Evolutionary conservation across 2,797 vertebrate genomes (phyloP), one percentile per base, ranked within the genome.

Genomic region (Bovichtus variegatus): DNA sequence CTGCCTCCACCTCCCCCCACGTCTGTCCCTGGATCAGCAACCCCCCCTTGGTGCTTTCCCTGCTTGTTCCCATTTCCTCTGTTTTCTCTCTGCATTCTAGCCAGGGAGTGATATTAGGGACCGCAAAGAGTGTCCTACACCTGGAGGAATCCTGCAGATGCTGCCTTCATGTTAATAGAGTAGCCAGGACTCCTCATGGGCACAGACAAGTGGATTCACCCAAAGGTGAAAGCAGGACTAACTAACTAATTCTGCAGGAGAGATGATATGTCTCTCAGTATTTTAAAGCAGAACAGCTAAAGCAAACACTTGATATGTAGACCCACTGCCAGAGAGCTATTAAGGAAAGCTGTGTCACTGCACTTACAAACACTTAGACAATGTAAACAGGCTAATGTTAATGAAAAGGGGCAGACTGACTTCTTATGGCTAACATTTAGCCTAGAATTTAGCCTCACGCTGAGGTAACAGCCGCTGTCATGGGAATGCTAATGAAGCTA

Each of bases 401-500:
- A 89, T 89, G 73, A 86, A 84, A 86, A 50, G 47, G 75, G 57
- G 71, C 81, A 85, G 60, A 71, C 49, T 51, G 76, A 71, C 79
- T 89, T 89, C 65, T 88, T 80, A 63, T 61, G 63, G 81, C 75
- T 61, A 79, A 73, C 81, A 43, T 88, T 92, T 91, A 92, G 90
- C 89, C 85, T 79, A 82, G 83, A 89, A 78, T 86, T 93, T 93
- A 92, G 87, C 87, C 87, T 43, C 29, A 71, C 3, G n/a, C 81
- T 44, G 84, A 86, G 87, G 89, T 92, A 95, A 92, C 84, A 90
- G 85, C 87, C 44, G 76, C 87, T 83, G 91, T 89, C 91, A 86
- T 65, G 90, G 91, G 92, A 94, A 94, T 94, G 93, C 84, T 94
- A 95, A 95, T 93, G 92, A 94, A 91, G 84, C 86, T 81, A 91